Evolutionary conservation across 1,140 invertebrate genomes (phyloP).

Genomic region (Acromyrmex heyeri): DNA sequence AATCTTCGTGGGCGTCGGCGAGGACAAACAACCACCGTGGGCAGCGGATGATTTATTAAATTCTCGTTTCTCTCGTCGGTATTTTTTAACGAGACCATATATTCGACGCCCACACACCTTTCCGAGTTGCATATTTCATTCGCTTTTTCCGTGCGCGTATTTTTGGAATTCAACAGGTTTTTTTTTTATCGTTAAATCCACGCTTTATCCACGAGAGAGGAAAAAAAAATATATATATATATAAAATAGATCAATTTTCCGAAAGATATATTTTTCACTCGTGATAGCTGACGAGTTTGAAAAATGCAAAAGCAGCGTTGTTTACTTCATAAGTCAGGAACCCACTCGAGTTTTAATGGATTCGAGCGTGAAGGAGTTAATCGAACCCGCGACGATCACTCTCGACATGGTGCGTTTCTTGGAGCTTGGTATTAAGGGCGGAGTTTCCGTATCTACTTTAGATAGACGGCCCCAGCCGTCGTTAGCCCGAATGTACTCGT

Average conservation of each 20-base stretch:
- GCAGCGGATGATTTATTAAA: constrained; percentile 51
- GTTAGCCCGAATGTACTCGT: constrained; percentile 15
- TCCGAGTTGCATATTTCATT: not conserved
- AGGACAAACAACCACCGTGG: constrained; percentile 40
- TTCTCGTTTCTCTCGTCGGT: constrained; percentile 12
- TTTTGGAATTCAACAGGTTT: not conserved
- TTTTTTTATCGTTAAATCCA: not conserved
- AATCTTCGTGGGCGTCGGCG: constrained; percentile 27
- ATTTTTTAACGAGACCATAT: constrained; percentile 1
- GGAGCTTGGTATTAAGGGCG: constrained; percentile 32
- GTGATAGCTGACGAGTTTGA: no score
- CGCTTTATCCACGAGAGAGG: no score
- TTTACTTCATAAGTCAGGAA: constrained; percentile 8
- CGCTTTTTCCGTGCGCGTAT: not conserved
- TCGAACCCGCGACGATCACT: constrained; percentile 22
- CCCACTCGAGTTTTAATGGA: constrained; percentile 26
- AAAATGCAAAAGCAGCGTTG: not conserved
- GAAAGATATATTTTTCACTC: not conserved
- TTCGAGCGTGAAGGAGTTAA: constrained; percentile 34
- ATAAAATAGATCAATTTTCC: not conserved
- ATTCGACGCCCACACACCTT: constrained; percentile 8
- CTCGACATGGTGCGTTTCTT: constrained; percentile 22
- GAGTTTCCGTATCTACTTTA: constrained; percentile 50
- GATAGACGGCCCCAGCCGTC: not conserved
- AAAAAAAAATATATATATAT: no score